These are phyloP conservation scores for Hyles euphorbiae DNA, from an alignment of 1,140 invertebrate species.

Conservation along the genomic window DNA sequence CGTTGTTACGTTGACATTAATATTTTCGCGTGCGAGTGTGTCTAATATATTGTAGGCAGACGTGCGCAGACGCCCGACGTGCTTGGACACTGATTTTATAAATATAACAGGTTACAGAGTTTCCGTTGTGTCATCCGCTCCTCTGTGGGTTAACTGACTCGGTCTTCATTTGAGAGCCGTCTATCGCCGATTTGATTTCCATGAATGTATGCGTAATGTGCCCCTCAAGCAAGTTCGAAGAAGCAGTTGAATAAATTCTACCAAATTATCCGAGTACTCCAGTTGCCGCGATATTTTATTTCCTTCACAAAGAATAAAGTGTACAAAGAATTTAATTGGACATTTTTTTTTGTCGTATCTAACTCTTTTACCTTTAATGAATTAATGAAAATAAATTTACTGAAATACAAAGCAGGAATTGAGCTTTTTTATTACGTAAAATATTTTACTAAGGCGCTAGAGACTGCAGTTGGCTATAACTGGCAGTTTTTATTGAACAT, in stretches of 20 bases:
- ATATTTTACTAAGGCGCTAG: too few species aligned
- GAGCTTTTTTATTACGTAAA: too few species aligned
- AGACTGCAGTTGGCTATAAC: too few species aligned
- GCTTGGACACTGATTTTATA: conserved; percentile 66
- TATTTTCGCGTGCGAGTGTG: conserved; percentile 8
- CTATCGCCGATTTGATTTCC: conserved; percentile 17
- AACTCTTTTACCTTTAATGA: too few species aligned
- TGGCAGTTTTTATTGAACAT: too few species aligned
- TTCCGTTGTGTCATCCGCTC: conserved; percentile 48
- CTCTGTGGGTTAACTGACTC: conserved; percentile 17
- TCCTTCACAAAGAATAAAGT: too few species aligned
- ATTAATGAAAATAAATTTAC: too few species aligned
- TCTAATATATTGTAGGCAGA: conserved; percentile 21
- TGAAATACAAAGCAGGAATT: too few species aligned
- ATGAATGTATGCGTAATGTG: conserved; percentile 17
- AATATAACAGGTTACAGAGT: conserved; percentile 57
- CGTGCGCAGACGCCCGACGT: conserved; percentile 44
- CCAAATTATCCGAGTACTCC: background rate
- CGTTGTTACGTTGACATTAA: conserved; percentile 14
- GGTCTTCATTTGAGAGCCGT: conserved; percentile 5
- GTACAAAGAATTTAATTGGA: too few species aligned
- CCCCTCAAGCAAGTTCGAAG: background rate
- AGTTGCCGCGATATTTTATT: too few species aligned
- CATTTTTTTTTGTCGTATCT: too few species aligned
- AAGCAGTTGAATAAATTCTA: background rate